Evolutionary conservation across 1,140 invertebrate genomes (phyloP), one percentile per base, ranked within the genome.

Genomic region (Cepaea nemoralis): DNA sequence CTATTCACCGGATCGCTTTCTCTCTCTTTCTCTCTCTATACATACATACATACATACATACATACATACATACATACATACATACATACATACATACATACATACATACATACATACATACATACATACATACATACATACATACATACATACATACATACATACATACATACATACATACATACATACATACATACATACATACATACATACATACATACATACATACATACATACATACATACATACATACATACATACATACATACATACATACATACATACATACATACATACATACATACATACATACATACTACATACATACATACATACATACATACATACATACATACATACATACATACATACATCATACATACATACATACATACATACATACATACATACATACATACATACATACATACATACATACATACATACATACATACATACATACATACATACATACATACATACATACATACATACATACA

Each of bases 41-140:
- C n/a, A n/a, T n/a, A n/a, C n/a, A 55, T 16, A n/a, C n/a, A 55
- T 55, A 55, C n/a, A 55, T 55, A 55, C n/a, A 55, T 55, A 55
- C n/a, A 55, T 55, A 55, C n/a, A 55, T 55, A 55, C n/a, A 55
- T 55, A 55, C n/a, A 55, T 55, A 55, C n/a, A 55, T 55, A 55
- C n/a, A 55, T 55, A 55, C n/a, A 55, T 55, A 55, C n/a, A 55
- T 55, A 55, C n/a, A 55, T 55, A 55, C n/a, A 55, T 55, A 55
- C n/a, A 55, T 55, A 55, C n/a, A 55, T 55, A 55, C n/a, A 55
- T 55, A 55, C n/a, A 55, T 55, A 55, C n/a, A 55, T 55, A 55
- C n/a, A 55, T 55, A 55, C n/a, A 55, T 55, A 55, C n/a, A 55
- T 55, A 55, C n/a, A 55, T 55, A 55, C n/a, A 55, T 55, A 55